Base-by-base conservation (phyloP, 2,113 vertebrate genomes). In the sheep (Ovis aries) region DNA sequence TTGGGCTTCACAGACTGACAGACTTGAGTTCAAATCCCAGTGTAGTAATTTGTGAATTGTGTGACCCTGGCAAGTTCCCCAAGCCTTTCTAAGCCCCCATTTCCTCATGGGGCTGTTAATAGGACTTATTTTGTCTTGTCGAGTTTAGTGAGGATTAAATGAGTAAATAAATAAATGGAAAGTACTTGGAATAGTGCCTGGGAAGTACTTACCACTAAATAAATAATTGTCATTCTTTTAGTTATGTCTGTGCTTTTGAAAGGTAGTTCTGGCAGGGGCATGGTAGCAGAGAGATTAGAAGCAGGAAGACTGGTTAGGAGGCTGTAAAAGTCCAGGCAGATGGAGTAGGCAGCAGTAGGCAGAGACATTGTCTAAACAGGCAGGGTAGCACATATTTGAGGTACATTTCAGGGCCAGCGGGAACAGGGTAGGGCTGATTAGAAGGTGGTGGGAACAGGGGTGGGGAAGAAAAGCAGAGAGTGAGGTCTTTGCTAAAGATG, bases 21-120 rank as follows among this genome's bases (percentile, higher is more conserved):
- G 43, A 43, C 19, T 84, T 95, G 80, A 59, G 25, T 90, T 97
- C 74, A 97, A 90, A 95, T 98, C 33, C 84, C 9, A 67, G 15
- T 60, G 50, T 59, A 87, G 17, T 27, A 11, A 7, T 88, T 80
- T 96, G 23, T 13, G 92, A 67, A 93, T 52, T 87, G 25, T 64
- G 15, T 52, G 27, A 77, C 14, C 57, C 43, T 23, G 52, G 59
- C 48, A 88, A 92, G 53, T 96, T 86, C 9, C 52, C 19, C 48
- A 88, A 82, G 57, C 2, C 43, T 67, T 95, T 90, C 23, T 45
- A 81, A 97, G 62, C 8, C 83, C 86, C 83, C 29, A 13, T 94
- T 94, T 95, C 48, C 91, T 77, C 33, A 50, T 62, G 91, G 36
- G 86, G 31, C 64, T 95, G 36, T 87, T 89, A 87, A 60, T 33